Evolutionary conservation across 2,888 invertebrate genomes (phyloP).

Genomic region (Andrena hattorfiana): DNA sequence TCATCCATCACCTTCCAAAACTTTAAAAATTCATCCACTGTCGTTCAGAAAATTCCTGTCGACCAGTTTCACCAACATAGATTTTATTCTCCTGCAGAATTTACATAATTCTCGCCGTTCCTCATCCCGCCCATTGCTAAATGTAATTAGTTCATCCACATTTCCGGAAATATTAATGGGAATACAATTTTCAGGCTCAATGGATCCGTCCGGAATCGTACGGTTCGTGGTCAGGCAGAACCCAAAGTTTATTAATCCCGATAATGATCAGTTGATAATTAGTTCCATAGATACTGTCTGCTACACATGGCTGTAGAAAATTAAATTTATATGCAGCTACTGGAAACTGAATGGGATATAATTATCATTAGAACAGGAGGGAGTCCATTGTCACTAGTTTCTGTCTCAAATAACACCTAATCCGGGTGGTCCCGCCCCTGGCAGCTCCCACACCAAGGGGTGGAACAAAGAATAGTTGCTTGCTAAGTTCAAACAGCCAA

Average conservation of each 20-base stretch:
- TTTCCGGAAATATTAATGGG: neutral
- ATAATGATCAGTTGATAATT: constrained; percentile 33
- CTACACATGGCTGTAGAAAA: neutral
- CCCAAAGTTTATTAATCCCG: constrained; percentile 19
- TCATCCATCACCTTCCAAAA: neutral
- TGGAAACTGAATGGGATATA: neutral
- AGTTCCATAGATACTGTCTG: neutral
- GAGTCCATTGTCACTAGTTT: too few relatives aligned
- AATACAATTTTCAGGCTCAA: neutral
- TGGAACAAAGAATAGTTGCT: neutral
- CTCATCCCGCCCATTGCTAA: neutral
- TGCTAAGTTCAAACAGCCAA: neutral
- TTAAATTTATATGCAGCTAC: neutral
- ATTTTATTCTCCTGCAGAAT: neutral
- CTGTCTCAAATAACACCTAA: too few relatives aligned
- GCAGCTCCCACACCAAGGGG: too few relatives aligned
- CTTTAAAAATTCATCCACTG: neutral
- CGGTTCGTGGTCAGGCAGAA: neutral
- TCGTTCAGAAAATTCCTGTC: neutral
- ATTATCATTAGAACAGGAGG: neutral
- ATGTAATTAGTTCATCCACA: constrained; percentile 7
- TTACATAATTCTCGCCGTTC: neutral
- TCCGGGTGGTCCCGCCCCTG: too few relatives aligned
- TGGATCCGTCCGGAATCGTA: neutral
- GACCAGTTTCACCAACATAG: neutral